Percentiles rank a stretch among this genome's conserved stretches.
These are phyloP conservation scores for Pyrrhosoma nymphula DNA, from an alignment of 2,888 invertebrate genomes.

Conservation along the genomic window DNA sequence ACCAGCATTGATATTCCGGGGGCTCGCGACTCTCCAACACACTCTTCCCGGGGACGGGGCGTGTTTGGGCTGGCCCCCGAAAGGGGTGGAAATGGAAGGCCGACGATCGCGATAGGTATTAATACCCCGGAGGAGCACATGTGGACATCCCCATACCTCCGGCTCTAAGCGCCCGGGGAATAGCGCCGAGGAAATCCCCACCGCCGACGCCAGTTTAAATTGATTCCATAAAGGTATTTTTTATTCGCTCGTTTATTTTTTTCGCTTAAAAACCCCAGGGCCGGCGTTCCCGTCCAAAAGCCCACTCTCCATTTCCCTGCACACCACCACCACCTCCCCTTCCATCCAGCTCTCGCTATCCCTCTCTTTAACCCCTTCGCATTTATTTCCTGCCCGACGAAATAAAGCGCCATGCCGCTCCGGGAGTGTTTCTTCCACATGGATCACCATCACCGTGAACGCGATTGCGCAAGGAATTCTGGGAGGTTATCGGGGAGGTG, in stretches of 20 bases:
- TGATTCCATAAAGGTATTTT: slow-evolving; percentile 48
- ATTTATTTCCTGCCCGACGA: slow-evolving; percentile 58
- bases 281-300: background rate
- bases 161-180: background rate
- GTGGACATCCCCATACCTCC: slow-evolving; percentile 12
- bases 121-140: slow-evolving; percentile 16
- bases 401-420: slow-evolving; percentile 35
- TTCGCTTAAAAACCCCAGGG: slow-evolving; percentile 39
- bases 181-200: background rate
- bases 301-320: background rate
- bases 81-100: background rate
- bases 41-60: background rate
- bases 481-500: background rate
- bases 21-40: slow-evolving; percentile 1
- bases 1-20: slow-evolving; percentile 50
- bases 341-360: background rate
- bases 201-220: slow-evolving; percentile 36
- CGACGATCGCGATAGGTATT: slow-evolving; percentile 22
- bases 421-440: slow-evolving; percentile 40
- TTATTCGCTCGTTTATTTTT: slow-evolving; percentile 38
- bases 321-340: background rate
- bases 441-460: slow-evolving; percentile 46
- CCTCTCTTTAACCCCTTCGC: slow-evolving; percentile 13
- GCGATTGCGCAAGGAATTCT: slow-evolving; percentile 33
- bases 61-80: background rate